Evolutionary conservation across 2,797 vertebrate species (phyloP), one percentile per base, ranked within the genome.

Genomic region (Oreonectes daqikongensis): DNA sequence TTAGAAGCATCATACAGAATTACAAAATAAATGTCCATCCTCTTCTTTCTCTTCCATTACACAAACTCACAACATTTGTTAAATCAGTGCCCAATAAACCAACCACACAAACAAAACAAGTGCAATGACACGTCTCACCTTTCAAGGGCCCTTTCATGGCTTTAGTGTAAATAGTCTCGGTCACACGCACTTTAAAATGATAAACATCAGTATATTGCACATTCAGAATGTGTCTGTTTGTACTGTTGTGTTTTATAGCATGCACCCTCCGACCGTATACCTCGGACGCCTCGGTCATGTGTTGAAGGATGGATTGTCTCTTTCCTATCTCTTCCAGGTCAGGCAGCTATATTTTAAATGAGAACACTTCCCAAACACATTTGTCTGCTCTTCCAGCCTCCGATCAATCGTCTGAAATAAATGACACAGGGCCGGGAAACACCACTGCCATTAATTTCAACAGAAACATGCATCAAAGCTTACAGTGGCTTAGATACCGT

Each of bases 351-450:
- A 87, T 86, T 83, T 91, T 88, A 91, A 87, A 88, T 77, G 79
- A 85, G 87, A 84, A 83, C 82, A 85, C 86, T 81, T 86, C 89
- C 86, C 85, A 78, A 87, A 85, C 88, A 85, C 87, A 91, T 91
- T 87, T 76, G 85, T 92, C 90, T 87, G 61, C 84, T 84, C 84
- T 81, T 79, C 80, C 83, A 84, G 85, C 84, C 85, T 88, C 89
- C 83, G 91, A 92, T 93, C 90, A 90, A 92, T 92, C 89, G 86
- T 79, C 69, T 77, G 79, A 84, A 91, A 91, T 90, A 90, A 90
- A 92, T 90, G 85, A 89, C 88, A 86, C 81, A 72, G 76, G 88
- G 85, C 86, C 82, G 79, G 83, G 53, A 81, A 84, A 81, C 65
- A 82, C 85, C 69, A 81, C 81, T 89, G 89, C 87, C 90, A 89